Evolutionary conservation across 2,113 vertebrate genomes (phyloP).

Genomic region (Jaculus jaculus): DNA sequence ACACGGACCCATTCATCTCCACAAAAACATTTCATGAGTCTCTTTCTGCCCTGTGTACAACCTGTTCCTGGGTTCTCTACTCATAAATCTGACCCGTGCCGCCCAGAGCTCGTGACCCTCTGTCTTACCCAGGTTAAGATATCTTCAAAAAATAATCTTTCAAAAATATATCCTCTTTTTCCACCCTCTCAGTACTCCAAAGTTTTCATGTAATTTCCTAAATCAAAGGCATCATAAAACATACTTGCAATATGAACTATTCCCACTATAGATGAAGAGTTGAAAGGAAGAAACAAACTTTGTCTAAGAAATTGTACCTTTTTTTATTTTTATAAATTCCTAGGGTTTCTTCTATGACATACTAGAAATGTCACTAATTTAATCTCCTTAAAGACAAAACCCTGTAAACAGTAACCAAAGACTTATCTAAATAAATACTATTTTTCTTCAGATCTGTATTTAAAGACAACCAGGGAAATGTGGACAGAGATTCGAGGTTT

Average conservation of each 20-base stretch:
- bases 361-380: not conserved
- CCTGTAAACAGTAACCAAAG: not conserved
- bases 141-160: not conserved
- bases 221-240: not conserved
- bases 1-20: not conserved
- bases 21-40: not conserved
- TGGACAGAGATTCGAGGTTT: constrained; percentile 96
- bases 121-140: not conserved
- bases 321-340: constrained; percentile 3
- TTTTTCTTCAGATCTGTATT: constrained; percentile 91
- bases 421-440: not conserved
- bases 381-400: not conserved
- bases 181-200: not conserved
- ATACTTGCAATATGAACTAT: not conserved
- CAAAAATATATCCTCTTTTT: not conserved
- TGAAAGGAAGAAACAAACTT: constrained; percentile 48
- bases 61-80: not conserved
- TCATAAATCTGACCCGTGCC: not conserved
- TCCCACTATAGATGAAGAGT: not conserved
- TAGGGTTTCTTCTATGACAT: not conserved
- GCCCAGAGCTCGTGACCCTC: not conserved
- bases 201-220: not conserved
- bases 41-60: not conserved
- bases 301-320: not conserved
- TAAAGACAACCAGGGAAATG: constrained; percentile 95